Evolutionary conservation across 2,113 vertebrate species (phyloP), one percentile per base, ranked within the genome.

Genomic region (Felis chaus): DNA sequence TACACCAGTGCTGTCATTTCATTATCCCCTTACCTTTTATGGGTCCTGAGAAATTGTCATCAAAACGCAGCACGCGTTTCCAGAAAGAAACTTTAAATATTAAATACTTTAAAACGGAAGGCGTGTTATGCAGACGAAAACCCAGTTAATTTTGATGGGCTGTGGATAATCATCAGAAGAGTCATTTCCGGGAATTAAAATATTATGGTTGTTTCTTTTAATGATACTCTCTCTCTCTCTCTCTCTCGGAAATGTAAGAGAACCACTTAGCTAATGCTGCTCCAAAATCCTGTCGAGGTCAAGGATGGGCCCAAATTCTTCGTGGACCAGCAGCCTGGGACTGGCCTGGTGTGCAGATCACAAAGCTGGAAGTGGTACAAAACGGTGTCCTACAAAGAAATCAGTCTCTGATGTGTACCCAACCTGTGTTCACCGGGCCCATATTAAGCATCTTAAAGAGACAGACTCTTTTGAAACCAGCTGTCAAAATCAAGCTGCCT

Each of bases 61-160:
- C 66, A 45, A 74, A 69, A 84, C 29, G 48, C 63, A 74, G 25
- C 12, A 29, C 61, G 31, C 36, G 65, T 93, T 95, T 92, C 57
- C 83, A 87, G 41, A 81, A 92, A 90, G 87, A 92, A 89, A 94
- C 25, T 80, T 33, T 45, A 91, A 89, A 89, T 73, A 65, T 36
- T 57, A 65, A 87, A 5, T 78, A 39, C 39, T 50, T 96, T 57
- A 91, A 86, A 85, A 19, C n/a, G 5, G 79, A 81, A 81, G n/a
- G 39, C 33, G n/a, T 63, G 12, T n/a, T 65, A 50, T 13, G 36
- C 8, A 10, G 83, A 89, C 89, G 31, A 63, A 76, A 79, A 16
- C 15, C 3, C 61, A 4, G 45, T 61, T 57, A 78, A 84, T 66
- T 29, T 53, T 65, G 76, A 85, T 12, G 5, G 8, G 74, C 36